Evolutionary conservation across 2,888 invertebrate genomes (phyloP), one percentile per base, ranked within the genome.

Genomic region (Drosophila cognata): DNA sequence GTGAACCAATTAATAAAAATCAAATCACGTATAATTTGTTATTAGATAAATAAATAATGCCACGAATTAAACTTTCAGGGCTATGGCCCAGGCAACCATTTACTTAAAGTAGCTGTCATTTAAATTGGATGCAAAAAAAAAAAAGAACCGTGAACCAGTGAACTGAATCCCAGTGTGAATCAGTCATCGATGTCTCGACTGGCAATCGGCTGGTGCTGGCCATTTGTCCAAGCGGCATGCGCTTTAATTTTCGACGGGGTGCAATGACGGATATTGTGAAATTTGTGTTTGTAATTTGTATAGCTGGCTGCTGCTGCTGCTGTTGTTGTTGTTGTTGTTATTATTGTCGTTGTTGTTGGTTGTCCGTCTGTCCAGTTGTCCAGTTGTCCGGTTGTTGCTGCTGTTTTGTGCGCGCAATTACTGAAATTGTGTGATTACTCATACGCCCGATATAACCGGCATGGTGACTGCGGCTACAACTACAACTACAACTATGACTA

Each of bases 221-320:
- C 72, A 89, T 85, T 85, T 85, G 84, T 85, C 89, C 89, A 68
- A 77, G 77, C 82, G 68, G 59, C 64, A 74, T 72, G 66, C 66
- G 87, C 71, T 82, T 85, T 85, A 77, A 84, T 89, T 84, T 84
- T 89, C 75, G 72, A 74, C 84, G 67, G 82, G 88, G 84, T 82
- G 90, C 88, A 89, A 88, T 89, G 86, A 87, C 90, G 90, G 90
- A 90, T 88, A 84, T 88, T 88, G 90, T 86, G 88, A 88, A 88
- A 88, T 84, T 85, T 65, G 82, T 89, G 74, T 74, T 85, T 77
- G 90, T 86, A 87, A 87, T 87, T 87, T 87, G 90, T 88, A 79
- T 80, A 61, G 76, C 53, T 71, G 25, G 73, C 29, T 55, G 48
- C 29, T 43, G 61, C 41, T 59, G 60, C 35, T 55, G 2, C 3